phyloP scores from a whole-genome alignment of 2,888 invertebrate species.

The Hyppa rectilinea region DNA sequence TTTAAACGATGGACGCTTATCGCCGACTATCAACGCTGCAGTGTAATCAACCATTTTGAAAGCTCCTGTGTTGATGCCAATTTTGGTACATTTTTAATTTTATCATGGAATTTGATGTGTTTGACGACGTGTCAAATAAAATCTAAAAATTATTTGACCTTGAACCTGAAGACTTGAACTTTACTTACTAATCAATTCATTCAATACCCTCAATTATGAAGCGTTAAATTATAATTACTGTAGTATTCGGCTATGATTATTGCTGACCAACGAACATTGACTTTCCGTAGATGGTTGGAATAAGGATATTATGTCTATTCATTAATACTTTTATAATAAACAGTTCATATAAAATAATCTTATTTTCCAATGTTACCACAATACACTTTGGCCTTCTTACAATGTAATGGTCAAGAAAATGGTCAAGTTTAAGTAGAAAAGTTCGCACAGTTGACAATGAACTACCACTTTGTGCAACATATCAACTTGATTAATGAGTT shows the following conservation, averaged over 20 bases:
- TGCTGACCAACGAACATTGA: background rate
- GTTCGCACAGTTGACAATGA: conserved; percentile 39
- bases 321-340: too few species aligned
- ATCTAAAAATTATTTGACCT: conserved; percentile 2
- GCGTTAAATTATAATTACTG: background rate
- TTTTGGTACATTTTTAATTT: conserved; percentile 8
- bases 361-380: background rate
- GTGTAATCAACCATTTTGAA: conserved; percentile 43
- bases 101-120: background rate
- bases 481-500: conserved; percentile 57
- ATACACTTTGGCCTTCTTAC: background rate
- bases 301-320: too few species aligned
- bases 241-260: background rate
- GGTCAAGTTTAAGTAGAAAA: conserved; percentile 10
- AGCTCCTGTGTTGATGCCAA: conserved; percentile 14
- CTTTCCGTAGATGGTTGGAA: background rate
- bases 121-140: background rate
- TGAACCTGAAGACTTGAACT: conserved; percentile 13
- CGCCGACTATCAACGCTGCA: conserved; percentile 35
- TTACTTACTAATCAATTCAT: background rate
- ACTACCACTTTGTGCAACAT: conserved; percentile 22
- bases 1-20: conserved; percentile 31
- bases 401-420: conserved; percentile 18
- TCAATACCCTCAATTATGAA: background rate
- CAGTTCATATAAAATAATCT: background rate